These are phyloP conservation scores for Macrosteles quadrilineatus DNA, from an alignment of 1,140 invertebrate species.

Conservation along the genomic window DNA sequence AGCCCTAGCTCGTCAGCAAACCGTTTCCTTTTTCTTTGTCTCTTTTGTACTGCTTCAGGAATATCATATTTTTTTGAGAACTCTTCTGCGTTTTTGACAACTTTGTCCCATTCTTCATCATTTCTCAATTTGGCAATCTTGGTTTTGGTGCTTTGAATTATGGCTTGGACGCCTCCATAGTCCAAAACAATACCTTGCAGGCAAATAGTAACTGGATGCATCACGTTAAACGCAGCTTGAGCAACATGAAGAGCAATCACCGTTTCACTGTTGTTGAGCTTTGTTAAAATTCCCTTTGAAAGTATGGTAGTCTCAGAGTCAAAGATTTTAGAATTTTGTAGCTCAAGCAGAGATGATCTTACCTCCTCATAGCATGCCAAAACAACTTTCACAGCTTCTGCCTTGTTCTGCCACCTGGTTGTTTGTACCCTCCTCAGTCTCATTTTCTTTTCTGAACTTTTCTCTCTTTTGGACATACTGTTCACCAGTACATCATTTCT, in stretches of 20 bases:
- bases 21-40: too few species aligned
- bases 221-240: not conserved
- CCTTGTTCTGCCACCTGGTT: constrained; percentile 2
- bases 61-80: too few species aligned
- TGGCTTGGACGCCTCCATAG: constrained; percentile 1
- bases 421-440: constrained; percentile 8
- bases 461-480: not conserved
- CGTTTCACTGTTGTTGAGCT: not conserved
- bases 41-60: too few species aligned
- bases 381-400: not conserved
- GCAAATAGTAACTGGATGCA: not conserved
- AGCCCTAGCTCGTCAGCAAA: too few species aligned
- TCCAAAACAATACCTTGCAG: constrained; percentile 3
- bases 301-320: not conserved
- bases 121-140: constrained; percentile 5
- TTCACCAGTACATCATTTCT: not conserved
- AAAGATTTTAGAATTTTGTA: not conserved
- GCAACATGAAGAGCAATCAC: constrained; percentile 7
- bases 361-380: not conserved
- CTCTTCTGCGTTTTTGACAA: too few species aligned
- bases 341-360: not conserved
- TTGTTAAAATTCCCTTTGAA: not conserved
- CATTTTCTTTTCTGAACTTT: not conserved
- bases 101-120: not conserved
- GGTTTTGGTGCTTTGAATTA: not conserved